Conservation (phyloP, 2,797 vertebrate genomes). For the Malacoraja senta region DNA sequence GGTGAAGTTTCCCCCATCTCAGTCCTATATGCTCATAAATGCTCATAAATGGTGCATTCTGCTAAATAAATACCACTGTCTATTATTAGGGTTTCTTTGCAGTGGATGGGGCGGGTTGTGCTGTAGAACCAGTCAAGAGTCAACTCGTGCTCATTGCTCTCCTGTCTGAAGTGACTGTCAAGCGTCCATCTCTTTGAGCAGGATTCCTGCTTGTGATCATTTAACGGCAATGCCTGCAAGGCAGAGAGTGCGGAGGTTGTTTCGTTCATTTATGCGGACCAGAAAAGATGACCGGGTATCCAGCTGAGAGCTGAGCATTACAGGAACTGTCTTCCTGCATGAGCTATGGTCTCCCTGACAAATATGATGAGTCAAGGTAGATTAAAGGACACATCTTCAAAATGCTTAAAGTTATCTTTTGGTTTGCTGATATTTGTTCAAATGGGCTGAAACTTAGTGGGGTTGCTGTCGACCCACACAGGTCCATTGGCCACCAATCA, state of each 20-base stretch:
- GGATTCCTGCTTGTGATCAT: background rate
- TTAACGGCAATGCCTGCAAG: background rate
- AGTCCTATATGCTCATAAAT: too few relatives aligned
- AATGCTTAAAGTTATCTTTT: background rate
- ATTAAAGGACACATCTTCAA: background rate
- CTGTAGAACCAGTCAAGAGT: background rate
- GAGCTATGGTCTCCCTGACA: background rate
- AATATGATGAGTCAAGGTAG: background rate
- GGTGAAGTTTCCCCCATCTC: too few relatives aligned
- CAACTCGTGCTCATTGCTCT: background rate
- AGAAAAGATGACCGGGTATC: too few relatives aligned
- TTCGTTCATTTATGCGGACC: background rate
- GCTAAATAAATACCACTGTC: background rate
- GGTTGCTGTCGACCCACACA: background rate
- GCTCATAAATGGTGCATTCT: background rate
- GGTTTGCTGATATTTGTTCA: background rate
- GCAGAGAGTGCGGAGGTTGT: background rate
- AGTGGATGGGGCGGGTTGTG: background rate
- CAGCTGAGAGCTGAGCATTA: background rate
- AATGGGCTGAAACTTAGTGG: background rate
- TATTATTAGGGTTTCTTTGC: background rate
- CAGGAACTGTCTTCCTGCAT: background rate
- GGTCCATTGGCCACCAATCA: background rate
- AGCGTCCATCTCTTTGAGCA: background rate
- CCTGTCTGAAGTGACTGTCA: background rate